These are phyloP conservation scores for Platysternon megacephalum DNA, from an alignment of 2,113 vertebrate species.

Conservation along the genomic window DNA sequence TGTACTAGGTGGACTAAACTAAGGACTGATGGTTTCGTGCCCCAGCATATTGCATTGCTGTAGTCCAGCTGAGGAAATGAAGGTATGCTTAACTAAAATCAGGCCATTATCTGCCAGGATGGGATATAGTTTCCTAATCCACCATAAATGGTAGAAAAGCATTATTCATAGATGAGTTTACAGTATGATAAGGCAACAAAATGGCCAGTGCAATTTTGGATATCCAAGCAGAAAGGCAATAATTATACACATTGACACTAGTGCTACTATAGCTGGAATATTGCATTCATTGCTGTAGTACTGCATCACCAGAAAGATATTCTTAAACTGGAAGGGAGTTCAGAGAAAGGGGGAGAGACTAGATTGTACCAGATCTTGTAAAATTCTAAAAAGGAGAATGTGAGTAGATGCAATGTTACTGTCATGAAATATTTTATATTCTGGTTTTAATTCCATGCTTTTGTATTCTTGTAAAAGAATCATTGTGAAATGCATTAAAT, in stretches of 20 bases:
- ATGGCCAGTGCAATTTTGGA: background rate
- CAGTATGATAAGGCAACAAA: background rate
- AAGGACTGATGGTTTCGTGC: background rate
- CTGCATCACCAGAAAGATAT: background rate
- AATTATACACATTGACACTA: background rate
- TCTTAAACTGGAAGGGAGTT: background rate
- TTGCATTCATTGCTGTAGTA: background rate
- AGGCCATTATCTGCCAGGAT: background rate
- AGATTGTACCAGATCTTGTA: background rate
- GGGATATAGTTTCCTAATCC: background rate
- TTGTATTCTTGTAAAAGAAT: slow-evolving; percentile 5
- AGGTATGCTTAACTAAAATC: background rate
- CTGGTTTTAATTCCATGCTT: background rate
- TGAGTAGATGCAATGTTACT: background rate
- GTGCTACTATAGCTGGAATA: background rate
- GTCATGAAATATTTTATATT: background rate
- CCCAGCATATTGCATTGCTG: background rate
- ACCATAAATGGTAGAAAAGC: background rate
- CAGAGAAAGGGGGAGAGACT: background rate
- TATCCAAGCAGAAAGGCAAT: background rate
- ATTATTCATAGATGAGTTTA: background rate
- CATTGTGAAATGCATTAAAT: background rate
- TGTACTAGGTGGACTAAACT: background rate
- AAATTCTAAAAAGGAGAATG: background rate
- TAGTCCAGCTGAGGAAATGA: background rate